Evolutionary conservation across 2,113 vertebrate species (phyloP), one percentile per base, ranked within the genome.

Genomic region (Psephotus haematonotus): DNA sequence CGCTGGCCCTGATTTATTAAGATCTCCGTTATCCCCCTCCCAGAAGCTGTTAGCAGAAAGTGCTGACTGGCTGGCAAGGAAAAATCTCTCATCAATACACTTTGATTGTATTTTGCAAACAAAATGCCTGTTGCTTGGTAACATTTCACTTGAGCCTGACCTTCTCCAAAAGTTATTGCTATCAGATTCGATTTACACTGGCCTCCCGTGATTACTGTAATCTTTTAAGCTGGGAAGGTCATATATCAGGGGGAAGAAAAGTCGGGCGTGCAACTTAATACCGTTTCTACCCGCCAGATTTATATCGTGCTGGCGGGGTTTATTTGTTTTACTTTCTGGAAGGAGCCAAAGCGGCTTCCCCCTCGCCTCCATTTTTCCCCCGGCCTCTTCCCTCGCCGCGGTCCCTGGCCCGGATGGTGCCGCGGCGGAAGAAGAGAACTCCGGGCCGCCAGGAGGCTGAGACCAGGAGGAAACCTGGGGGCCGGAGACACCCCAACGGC

Each of bases 131-230:
- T 98, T 98, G 98, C 98, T 98, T 98, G 96, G 99, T 98, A 98
- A 99, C 98, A 98, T 98, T 98, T 98, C 98, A 99, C 97, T 98
- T 97, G 97, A 96, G 97, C 95, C 98, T 98, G 98, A 99, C 98
- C 98, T 98, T 98, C 96, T 72, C 90, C 55, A 37, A 97, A 98
- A 99, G 98, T 98, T 98, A 99, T 98, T 98, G 98, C 98, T 98
- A 98, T 98, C 98, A 89, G 96, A 98, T 98, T 98, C 97, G 98
- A 98, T 98, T 98, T 97, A 97, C 94, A 97, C 98, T 98, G 98
- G 98, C 97, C 94, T 93, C 93, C 91, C 89, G 96, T 98, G 98
- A 99, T 99, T 98, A 98, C 98, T 97, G 98, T 98, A 98, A 98
- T 98, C 98, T 99, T 98, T 99, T 98, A 98, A 97, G 93, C 75